These are phyloP conservation scores for Sycon ciliatum DNA, from an alignment of 37 sponge, comb jelly and placozoan species.

Conservation along the genomic window DNA sequence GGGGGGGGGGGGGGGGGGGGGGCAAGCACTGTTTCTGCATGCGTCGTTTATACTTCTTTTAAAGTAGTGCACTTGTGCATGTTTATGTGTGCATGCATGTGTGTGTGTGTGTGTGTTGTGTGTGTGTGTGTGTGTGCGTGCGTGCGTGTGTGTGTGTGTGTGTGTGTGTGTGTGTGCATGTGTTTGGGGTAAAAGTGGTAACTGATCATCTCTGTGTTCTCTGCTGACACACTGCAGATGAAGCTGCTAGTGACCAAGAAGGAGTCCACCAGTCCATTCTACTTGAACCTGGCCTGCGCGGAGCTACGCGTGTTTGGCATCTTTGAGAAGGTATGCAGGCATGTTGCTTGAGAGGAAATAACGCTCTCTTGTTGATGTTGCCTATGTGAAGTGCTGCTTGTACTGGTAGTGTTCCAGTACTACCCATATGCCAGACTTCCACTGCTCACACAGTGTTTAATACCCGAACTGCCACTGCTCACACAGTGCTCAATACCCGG, in stretches of 20 bases:
- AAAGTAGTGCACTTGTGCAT: neutral
- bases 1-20: too few relatives aligned
- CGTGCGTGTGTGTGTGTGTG: neutral
- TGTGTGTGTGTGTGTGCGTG: neutral
- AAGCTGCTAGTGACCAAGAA: conserved; percentile 87
- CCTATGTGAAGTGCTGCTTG: too few relatives aligned
- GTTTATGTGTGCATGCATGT: neutral
- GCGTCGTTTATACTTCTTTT: too few relatives aligned
- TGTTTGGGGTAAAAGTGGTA: neutral
- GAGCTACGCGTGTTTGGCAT: conserved; percentile 89
- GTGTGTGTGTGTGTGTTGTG: conserved; percentile 10
- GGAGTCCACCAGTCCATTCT: conserved; percentile 85
- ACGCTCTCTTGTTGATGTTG: too few relatives aligned
- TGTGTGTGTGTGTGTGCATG: neutral
- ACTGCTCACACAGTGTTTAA: too few relatives aligned
- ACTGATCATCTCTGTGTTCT: too few relatives aligned
- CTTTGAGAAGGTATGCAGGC: conserved; percentile 61
- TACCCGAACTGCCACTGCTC: too few relatives aligned
- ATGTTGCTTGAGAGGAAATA: neutral
- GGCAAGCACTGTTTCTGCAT: too few relatives aligned
- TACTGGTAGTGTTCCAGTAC: too few relatives aligned
- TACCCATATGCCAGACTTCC: too few relatives aligned
- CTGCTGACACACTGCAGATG: conserved; percentile 29
- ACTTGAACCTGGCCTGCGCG: conserved; percentile 82
- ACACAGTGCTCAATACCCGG: too few relatives aligned